Percentiles rank a stretch among this genome's conserved stretches.
phyloP scores from a whole-genome alignment of 2,113 vertebrate genomes.

The Dasyurus viverrinus region DNA sequence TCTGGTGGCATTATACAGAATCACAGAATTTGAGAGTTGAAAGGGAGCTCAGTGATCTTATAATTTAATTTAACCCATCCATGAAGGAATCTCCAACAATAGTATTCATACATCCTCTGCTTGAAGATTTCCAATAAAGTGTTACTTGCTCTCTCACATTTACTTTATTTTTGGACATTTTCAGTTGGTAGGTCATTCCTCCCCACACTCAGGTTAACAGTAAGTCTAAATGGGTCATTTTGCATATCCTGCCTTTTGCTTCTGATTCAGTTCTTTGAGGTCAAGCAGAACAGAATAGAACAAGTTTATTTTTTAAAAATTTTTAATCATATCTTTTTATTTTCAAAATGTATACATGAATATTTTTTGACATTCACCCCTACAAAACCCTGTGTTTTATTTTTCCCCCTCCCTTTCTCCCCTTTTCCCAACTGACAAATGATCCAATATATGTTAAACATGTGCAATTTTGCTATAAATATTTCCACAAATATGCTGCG shows the following conservation, averaged over 20 bases:
- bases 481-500: too few relatives aligned
- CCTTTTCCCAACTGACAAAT: too few relatives aligned
- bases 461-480: too few relatives aligned
- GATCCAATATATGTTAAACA: too few relatives aligned
- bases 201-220: not conserved
- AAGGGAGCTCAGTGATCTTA: not conserved
- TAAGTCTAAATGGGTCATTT: not conserved
- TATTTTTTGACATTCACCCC: too few relatives aligned
- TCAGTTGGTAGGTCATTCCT: not conserved
- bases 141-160: not conserved
- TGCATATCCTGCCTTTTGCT: not conserved
- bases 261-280: not conserved
- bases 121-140: not conserved
- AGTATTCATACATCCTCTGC: not conserved
- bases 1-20: not conserved
- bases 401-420: too few relatives aligned
- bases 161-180: not conserved
- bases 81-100: not conserved
- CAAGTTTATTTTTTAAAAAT: too few relatives aligned
- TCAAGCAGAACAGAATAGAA: conserved; percentile 28
- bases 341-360: too few relatives aligned
- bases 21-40: not conserved
- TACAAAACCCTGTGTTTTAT: too few relatives aligned
- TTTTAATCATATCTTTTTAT: too few relatives aligned
- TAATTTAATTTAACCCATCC: not conserved